Evolutionary conservation across 2,888 invertebrate genomes (phyloP).

Genomic region (Apamea monoglypha): DNA sequence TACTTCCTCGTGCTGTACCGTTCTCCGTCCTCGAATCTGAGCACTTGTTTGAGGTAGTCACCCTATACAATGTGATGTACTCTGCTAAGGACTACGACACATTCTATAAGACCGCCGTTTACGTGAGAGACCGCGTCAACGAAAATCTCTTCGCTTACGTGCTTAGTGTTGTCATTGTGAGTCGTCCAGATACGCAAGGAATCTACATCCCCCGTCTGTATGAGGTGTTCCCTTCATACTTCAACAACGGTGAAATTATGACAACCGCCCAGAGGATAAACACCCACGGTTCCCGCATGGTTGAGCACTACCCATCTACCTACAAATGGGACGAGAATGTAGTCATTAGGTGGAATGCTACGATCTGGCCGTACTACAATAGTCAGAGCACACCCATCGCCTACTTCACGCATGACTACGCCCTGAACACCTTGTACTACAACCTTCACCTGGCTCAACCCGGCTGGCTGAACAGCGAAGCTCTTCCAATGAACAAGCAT

Average conservation of each 20-base stretch:
- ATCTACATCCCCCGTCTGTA: conserved; percentile 93
- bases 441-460: conserved; percentile 91
- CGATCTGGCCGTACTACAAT: conserved; percentile 89
- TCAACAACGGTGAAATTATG: conserved; percentile 92
- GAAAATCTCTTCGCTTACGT: conserved; percentile 93
- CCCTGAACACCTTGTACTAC: conserved; percentile 92
- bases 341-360: conserved; percentile 91
- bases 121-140: conserved; percentile 92
- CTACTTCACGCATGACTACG: conserved; percentile 94
- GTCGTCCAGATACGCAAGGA: conserved; percentile 91
- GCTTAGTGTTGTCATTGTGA: conserved; percentile 91
- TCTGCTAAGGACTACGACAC: conserved; percentile 93
- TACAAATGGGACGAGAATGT: conserved; percentile 85
- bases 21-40: conserved; percentile 90
- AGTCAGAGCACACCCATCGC: conserved; percentile 90
- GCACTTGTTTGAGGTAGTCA: conserved; percentile 91
- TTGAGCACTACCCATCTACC: conserved; percentile 79
- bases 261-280: conserved; percentile 91
- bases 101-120: conserved; percentile 92
- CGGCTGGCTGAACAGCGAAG: conserved; percentile 91
- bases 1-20: conserved; percentile 90
- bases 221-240: conserved; percentile 93
- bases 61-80: conserved; percentile 92
- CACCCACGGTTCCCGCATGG: conserved; percentile 78
- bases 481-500: conserved; percentile 88